Evolutionary conservation across 1,140 invertebrate species (phyloP).

Genomic region (Cherax destructor): DNA sequence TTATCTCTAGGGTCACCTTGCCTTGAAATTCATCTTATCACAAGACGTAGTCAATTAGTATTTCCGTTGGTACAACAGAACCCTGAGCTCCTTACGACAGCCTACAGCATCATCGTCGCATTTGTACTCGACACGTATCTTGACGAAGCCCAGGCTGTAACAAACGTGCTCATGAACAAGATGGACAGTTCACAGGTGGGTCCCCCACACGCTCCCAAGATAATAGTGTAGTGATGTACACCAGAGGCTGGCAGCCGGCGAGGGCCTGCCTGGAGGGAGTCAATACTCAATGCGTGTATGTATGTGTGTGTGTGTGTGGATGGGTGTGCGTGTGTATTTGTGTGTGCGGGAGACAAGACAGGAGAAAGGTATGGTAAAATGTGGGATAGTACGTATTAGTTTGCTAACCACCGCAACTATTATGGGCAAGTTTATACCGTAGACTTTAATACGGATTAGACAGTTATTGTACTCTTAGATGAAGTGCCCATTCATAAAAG

Average conservation of each 20-base stretch:
- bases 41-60: conserved; percentile 16
- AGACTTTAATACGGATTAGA: not conserved
- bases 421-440: not conserved
- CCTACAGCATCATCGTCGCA: not conserved
- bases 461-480: too few species aligned
- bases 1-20: conserved; percentile 5
- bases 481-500: too few species aligned
- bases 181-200: conserved; percentile 20
- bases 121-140: conserved; percentile 2
- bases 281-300: not conserved
- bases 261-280: conserved; percentile 11
- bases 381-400: too few species aligned
- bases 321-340: too few species aligned
- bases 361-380: not conserved
- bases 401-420: not conserved
- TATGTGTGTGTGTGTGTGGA: too few species aligned
- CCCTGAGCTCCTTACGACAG: not conserved
- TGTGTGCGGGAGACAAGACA: not conserved
- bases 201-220: not conserved
- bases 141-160: not conserved
- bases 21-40: conserved; percentile 26
- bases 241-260: not conserved
- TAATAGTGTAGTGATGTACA: not conserved
- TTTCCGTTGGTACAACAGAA: conserved; percentile 32
- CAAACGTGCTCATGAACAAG: not conserved